A percentile compares a stretch with the other conserved stretches of the same genome.
Evolutionary conservation across 2,113 vertebrate genomes (phyloP).

Genomic region (Puntigrus tetrazona): DNA sequence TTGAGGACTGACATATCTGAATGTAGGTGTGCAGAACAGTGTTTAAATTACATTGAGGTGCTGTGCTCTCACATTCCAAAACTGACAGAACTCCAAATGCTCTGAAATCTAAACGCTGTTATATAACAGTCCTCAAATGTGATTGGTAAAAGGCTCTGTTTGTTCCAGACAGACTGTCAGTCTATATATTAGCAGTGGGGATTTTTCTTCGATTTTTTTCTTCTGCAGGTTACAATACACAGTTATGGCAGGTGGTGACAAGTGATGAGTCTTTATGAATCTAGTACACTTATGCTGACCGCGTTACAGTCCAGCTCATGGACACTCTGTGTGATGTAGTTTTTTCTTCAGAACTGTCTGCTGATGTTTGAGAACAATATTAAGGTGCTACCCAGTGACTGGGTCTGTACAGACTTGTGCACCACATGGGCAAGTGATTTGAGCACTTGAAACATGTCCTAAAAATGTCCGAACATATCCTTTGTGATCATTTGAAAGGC

Average conservation of each 20-base stretch:
- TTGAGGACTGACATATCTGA: constrained; percentile 45
- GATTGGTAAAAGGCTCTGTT: background rate
- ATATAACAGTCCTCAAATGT: background rate
- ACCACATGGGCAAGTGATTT: background rate
- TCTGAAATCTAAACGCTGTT: background rate
- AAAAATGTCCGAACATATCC: background rate
- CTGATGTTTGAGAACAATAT: background rate
- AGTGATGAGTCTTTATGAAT: background rate
- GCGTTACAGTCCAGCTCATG: background rate
- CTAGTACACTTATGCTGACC: background rate
- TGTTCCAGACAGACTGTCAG: background rate
- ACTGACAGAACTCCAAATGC: background rate
- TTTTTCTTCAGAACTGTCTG: background rate
- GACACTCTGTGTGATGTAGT: background rate
- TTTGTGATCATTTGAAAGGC: background rate
- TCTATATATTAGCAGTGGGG: background rate
- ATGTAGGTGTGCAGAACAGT: constrained; percentile 47
- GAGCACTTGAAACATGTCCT: background rate
- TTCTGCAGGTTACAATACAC: background rate
- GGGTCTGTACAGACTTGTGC: background rate
- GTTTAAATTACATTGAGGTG: constrained; percentile 53
- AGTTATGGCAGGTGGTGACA: background rate
- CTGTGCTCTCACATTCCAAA: constrained; percentile 61
- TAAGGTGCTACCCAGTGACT: background rate
- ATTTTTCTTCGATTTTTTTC: background rate